Evolutionary conservation across 1,140 invertebrate genomes (phyloP).

Genomic region (Cephus cinctus): DNA sequence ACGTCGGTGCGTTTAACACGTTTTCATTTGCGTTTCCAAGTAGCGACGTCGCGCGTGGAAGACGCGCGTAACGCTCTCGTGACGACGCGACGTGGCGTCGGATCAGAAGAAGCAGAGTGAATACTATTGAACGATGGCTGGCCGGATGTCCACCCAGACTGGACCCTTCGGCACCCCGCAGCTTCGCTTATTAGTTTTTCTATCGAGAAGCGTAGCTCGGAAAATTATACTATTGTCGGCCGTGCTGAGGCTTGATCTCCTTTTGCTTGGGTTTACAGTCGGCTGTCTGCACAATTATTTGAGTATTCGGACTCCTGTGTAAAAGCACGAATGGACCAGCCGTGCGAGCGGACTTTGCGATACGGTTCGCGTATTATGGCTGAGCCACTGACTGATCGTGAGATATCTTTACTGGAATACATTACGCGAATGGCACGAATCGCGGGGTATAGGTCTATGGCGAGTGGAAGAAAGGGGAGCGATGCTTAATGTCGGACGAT

Average conservation of each 20-base stretch:
- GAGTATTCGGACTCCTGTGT: no score
- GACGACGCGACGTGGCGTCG: neutral
- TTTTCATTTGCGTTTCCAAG: slow-evolving; percentile 5
- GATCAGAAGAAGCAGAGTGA: neutral
- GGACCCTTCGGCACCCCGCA: slow-evolving; percentile 1
- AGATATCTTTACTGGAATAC: neutral
- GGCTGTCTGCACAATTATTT: no score
- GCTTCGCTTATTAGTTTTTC: slow-evolving; percentile 7
- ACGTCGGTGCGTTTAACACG: slow-evolving; percentile 3
- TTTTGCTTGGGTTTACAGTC: no score
- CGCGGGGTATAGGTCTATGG: neutral
- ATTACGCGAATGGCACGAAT: slow-evolving; percentile 4
- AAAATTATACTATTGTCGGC: slow-evolving; percentile 1
- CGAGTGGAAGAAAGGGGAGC: neutral
- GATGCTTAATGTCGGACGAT: slow-evolving; percentile 25
- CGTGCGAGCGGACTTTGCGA: no score
- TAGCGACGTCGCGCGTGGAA: no score
- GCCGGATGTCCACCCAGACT: neutral
- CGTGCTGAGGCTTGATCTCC: no score
- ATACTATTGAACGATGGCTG: neutral
- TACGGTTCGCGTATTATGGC: no score
- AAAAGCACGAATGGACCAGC: no score
- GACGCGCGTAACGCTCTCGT: no score
- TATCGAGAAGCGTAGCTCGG: slow-evolving; percentile 3
- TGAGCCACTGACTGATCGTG: no score